Conservation (phyloP, 2,113 vertebrate genomes). For the Thunnus maccoyii region DNA sequence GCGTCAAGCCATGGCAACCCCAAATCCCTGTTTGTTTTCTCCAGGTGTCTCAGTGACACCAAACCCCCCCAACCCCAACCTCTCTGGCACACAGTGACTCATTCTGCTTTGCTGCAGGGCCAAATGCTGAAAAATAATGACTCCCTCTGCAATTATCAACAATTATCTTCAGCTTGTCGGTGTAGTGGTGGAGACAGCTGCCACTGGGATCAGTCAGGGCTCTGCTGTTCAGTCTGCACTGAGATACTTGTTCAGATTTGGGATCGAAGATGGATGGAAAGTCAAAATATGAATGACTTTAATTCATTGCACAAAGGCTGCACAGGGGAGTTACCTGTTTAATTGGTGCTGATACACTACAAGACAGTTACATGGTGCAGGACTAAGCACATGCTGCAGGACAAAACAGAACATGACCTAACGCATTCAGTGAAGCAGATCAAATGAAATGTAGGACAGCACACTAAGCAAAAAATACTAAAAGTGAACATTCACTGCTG, state of each 20-base stretch:
- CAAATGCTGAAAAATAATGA: constrained; percentile 35
- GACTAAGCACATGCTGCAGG: background rate
- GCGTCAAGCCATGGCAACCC: background rate
- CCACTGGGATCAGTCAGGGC: constrained; percentile 16
- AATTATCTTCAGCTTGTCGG: constrained; percentile 52
- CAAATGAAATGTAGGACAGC: no score
- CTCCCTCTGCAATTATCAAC: constrained; percentile 58
- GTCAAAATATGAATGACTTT: background rate
- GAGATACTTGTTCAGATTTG: background rate
- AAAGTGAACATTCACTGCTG: background rate
- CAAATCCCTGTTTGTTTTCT: constrained; percentile 37
- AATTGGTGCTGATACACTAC: background rate
- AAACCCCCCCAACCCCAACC: background rate
- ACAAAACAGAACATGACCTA: background rate
- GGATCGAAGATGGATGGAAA: background rate
- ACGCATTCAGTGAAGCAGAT: background rate
- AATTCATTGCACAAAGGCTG: background rate
- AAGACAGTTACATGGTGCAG: constrained; percentile 7
- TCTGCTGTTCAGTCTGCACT: background rate
- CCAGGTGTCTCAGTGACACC: constrained; percentile 30
- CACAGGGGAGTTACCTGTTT: background rate
- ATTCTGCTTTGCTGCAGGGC: background rate
- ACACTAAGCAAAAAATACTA: background rate
- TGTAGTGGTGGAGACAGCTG: constrained; percentile 27
- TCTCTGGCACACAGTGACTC: constrained; percentile 1